Evolutionary conservation across 2,113 vertebrate genomes (phyloP).

Genomic region (Rattus norvegicus): GRCr8 NC_086021.1:79171001-79171500

Average conservation of each 20-base stretch:
- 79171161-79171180: background rate
- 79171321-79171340: background rate
- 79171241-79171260: background rate
- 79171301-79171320: background rate
- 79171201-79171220: background rate
- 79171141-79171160: background rate
- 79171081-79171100: background rate
- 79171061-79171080: background rate
- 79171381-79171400: background rate
- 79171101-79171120: background rate
- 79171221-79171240: background rate
- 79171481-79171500: conserved; percentile 41
- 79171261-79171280: background rate
- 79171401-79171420: conserved; percentile 45
- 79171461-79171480: conserved; percentile 29
- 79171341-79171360: background rate
- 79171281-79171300: background rate
- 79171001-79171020: background rate
- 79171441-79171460: conserved; percentile 34
- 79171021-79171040: background rate
- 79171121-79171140: background rate
- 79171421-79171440: conserved; percentile 37
- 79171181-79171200: background rate
- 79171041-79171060: background rate
- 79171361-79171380: background rate